phyloP scores from a whole-genome alignment of 1,140 invertebrate genomes.

The Drosophila bocqueti region DNA sequence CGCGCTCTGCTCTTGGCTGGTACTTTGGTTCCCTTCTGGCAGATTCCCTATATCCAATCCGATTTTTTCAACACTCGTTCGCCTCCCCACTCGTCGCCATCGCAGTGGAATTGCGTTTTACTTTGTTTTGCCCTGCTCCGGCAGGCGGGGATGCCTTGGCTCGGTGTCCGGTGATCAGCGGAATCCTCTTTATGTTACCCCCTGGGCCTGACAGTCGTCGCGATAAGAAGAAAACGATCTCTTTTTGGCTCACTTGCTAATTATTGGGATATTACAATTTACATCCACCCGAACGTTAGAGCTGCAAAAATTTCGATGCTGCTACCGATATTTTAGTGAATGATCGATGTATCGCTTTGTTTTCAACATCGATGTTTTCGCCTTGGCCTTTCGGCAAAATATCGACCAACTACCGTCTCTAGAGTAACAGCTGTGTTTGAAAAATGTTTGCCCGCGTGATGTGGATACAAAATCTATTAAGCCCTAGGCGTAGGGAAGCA shows the following conservation, averaged over 20 bases:
- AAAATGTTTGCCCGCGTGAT: conserved; percentile 1
- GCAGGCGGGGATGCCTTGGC: neutral
- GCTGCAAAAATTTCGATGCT: neutral
- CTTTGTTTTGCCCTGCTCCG: conserved; percentile 33
- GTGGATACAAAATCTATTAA: neutral
- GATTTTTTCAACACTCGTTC: conserved; percentile 50
- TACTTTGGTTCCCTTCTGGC: conserved; percentile 16
- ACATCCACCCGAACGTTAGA: conserved; percentile 25
- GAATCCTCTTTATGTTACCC: neutral
- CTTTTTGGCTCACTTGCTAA: conserved; percentile 36
- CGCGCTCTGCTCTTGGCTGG: conserved; percentile 11
- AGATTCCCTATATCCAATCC: conserved; percentile 20
- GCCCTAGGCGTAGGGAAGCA: too few relatives aligned
- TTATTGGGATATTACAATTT: conserved; percentile 41
- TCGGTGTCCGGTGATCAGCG: neutral
- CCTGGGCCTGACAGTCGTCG: conserved; percentile 5
- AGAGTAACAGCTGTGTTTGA: neutral
- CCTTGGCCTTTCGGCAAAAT: neutral
- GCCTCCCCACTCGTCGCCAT: conserved; percentile 51
- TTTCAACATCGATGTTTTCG: neutral
- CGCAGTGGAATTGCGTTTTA: conserved; percentile 56
- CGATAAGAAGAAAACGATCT: conserved; percentile 2
- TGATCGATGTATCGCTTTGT: neutral
- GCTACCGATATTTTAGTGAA: neutral
- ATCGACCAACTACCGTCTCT: neutral